A percentile compares a stretch with the other conserved stretches of the same genome.
Evolutionary conservation across 2,113 vertebrate species (phyloP).

Genomic region (Psophia crepitans): DNA sequence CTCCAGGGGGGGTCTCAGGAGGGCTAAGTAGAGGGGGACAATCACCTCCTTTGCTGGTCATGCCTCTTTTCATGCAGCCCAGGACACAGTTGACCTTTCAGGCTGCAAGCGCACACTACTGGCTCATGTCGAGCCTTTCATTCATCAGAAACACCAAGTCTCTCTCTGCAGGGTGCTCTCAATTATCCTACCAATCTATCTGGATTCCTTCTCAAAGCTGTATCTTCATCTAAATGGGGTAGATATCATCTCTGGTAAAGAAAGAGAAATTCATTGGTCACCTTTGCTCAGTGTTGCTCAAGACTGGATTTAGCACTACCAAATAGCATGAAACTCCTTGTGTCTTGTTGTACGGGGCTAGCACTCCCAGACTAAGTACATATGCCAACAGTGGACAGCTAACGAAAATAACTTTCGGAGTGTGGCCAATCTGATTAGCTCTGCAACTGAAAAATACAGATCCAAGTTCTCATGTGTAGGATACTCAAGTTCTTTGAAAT

Average conservation of each 20-base stretch:
- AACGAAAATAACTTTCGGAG: background rate
- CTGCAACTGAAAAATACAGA: background rate
- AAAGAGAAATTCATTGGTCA: background rate
- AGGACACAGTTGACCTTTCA: no score
- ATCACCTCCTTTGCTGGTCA: no score
- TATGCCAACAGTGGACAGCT: background rate
- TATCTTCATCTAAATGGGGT: background rate
- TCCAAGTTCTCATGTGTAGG: background rate
- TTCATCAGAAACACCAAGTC: no score
- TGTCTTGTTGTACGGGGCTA: background rate
- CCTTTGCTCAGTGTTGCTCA: background rate
- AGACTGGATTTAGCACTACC: background rate
- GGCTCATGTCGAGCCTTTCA: no score
- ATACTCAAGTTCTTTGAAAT: background rate
- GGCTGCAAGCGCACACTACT: no score
- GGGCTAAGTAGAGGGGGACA: no score
- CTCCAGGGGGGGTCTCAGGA: no score
- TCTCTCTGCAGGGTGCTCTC: no score
- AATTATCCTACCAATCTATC: background rate
- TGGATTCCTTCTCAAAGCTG: background rate
- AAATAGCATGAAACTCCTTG: background rate
- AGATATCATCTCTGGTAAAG: background rate
- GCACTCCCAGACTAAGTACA: background rate
- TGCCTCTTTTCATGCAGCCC: no score
- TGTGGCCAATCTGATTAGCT: background rate